These are phyloP conservation scores for Trissolcus japonicus DNA, from an alignment of 2,888 invertebrate genomes.

Conservation along the genomic window DNA sequence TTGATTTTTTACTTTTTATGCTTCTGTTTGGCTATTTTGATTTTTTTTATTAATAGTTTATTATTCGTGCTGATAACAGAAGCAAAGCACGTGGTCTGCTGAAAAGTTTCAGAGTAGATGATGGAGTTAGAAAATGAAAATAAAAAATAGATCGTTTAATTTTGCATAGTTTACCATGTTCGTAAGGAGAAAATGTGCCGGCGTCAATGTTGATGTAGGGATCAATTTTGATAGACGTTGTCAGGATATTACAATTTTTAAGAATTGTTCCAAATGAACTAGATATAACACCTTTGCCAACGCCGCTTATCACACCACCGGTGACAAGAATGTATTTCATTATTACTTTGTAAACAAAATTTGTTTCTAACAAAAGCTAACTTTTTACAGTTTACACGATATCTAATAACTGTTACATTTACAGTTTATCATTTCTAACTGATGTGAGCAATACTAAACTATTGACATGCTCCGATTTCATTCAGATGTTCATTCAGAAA, in stretches of 20 bases:
- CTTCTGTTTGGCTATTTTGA: background rate
- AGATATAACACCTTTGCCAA: conserved; percentile 96
- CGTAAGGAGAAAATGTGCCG: conserved; percentile 99
- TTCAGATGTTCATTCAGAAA: no score
- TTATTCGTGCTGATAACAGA: background rate
- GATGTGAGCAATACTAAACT: no score
- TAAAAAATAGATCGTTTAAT: background rate
- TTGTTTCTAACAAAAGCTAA: background rate
- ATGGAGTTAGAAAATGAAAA: background rate
- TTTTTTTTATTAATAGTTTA: background rate
- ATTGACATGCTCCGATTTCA: no score
- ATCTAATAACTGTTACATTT: no score
- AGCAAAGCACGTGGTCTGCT: no score
- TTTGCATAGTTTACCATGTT: conserved; percentile 85
- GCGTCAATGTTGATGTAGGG: conserved; percentile 99
- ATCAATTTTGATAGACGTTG: conserved; percentile 99
- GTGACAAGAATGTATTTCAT: conserved; percentile 99
- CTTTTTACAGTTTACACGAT: no score
- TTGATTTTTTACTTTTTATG: background rate
- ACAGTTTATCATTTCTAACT: no score
- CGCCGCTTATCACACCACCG: conserved; percentile 99
- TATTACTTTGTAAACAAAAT: no score
- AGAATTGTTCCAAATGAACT: conserved; percentile 96
- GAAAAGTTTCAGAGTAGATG: no score
- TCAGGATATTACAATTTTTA: conserved; percentile 95